These are phyloP conservation scores for Drosophila prolongata DNA, from an alignment of 2,888 invertebrate genomes.

Conservation along the genomic window DNA sequence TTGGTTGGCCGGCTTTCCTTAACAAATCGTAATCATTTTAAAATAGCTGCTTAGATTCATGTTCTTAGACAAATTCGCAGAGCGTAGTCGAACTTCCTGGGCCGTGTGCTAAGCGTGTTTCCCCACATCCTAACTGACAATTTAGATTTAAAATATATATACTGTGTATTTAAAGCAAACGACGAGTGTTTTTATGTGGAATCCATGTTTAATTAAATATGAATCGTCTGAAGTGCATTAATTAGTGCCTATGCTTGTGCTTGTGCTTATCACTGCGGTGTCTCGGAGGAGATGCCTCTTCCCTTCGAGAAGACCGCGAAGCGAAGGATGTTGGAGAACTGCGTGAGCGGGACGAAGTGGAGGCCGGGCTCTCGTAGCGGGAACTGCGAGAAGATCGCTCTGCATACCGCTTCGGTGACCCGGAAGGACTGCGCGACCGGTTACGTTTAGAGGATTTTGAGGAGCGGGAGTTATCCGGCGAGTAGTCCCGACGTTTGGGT, in stretches of 20 bases:
- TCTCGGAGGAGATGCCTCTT: constrained; percentile 65
- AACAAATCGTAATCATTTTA: constrained; percentile 26
- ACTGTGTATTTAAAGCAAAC: constrained; percentile 41
- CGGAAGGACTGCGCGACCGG: constrained; percentile 76
- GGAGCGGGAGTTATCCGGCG: constrained; percentile 60
- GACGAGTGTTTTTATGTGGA: constrained; percentile 3
- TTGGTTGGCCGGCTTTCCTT: constrained; percentile 40
- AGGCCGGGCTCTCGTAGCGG: constrained; percentile 77
- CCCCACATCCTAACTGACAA: constrained; percentile 40
- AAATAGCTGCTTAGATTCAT: constrained; percentile 44
- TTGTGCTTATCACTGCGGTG: constrained; percentile 85
- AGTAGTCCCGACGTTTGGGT: constrained; percentile 49
- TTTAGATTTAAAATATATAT: constrained; percentile 55
- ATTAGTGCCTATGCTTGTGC: constrained; percentile 85
- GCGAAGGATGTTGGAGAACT: constrained; percentile 69
- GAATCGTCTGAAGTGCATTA: background rate
- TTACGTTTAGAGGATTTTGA: constrained; percentile 70
- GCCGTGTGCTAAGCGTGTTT: constrained; percentile 37
- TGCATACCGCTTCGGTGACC: constrained; percentile 80
- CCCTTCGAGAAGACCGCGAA: constrained; percentile 62
- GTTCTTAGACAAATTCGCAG: constrained; percentile 65
- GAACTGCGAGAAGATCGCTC: constrained; percentile 68
- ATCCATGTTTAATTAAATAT: constrained; percentile 6
- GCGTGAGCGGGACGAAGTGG: constrained; percentile 57
- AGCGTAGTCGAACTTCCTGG: constrained; percentile 48